Conservation (phyloP, 2,113 vertebrate species). For the Narcine bancroftii region DNA sequence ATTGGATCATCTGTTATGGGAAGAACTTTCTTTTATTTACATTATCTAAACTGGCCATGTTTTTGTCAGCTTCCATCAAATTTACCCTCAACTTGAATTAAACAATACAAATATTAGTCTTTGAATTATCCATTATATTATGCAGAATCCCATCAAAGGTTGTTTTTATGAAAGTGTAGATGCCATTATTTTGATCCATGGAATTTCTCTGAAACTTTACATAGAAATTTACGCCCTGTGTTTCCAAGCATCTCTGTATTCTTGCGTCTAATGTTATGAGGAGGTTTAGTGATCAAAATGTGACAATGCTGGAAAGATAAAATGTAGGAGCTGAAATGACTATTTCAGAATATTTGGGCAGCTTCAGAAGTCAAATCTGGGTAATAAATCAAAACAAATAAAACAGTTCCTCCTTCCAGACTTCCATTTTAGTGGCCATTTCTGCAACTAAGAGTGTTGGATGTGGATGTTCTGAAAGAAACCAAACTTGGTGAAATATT, state of each 20-base stretch:
- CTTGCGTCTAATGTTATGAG: neutral
- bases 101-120: neutral
- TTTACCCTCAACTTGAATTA: neutral
- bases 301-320: neutral
- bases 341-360: neutral
- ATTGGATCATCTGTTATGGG: too few species aligned
- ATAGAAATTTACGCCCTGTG: neutral
- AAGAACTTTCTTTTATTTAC: too few species aligned
- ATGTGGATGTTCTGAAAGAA: neutral
- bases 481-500: constrained; percentile 7
- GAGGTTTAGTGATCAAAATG: neutral
- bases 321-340: neutral
- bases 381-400: neutral
- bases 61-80: neutral
- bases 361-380: neutral
- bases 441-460: neutral
- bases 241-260: neutral
- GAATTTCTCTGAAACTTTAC: too few species aligned
- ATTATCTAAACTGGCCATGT: neutral
- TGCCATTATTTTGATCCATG: neutral
- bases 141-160: neutral
- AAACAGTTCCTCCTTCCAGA: neutral
- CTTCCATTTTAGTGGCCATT: neutral
- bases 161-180: neutral
- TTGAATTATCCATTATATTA: neutral